A percentile compares a stretch with the other conserved stretches of the same genome.
phyloP scores from a whole-genome alignment of 1,140 invertebrate species.

The Scaptomyza hsui region DNA sequence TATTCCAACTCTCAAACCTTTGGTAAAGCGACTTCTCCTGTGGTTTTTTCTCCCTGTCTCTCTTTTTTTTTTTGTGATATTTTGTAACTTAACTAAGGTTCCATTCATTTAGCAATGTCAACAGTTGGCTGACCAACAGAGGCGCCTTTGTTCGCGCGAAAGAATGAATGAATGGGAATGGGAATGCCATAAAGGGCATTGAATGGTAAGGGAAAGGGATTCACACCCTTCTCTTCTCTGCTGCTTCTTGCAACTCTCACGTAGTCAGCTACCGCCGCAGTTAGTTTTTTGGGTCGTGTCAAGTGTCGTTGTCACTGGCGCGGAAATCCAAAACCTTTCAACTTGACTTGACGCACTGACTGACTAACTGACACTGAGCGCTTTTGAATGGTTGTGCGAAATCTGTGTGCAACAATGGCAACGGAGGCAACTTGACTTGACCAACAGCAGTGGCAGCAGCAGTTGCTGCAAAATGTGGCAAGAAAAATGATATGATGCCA shows the following conservation, averaged over 20 bases:
- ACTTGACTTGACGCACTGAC: slow-evolving; percentile 12
- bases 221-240: no score
- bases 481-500: slow-evolving; percentile 70
- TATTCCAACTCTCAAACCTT: slow-evolving; percentile 11
- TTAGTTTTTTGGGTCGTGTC: slow-evolving; percentile 70
- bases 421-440: slow-evolving; percentile 20
- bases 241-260: slow-evolving; percentile 17
- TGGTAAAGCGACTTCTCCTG: slow-evolving; percentile 38
- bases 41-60: background rate
- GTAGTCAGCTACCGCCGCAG: slow-evolving; percentile 29
- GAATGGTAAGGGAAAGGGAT: slow-evolving; percentile 17
- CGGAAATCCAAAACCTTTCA: slow-evolving; percentile 67
- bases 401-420: slow-evolving; percentile 55
- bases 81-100: slow-evolving; percentile 77
- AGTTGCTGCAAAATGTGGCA: slow-evolving; percentile 32
- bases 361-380: slow-evolving; percentile 20
- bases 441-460: background rate
- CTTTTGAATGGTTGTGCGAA: slow-evolving; percentile 52
- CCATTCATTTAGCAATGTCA: slow-evolving; percentile 82
- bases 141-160: slow-evolving; percentile 61
- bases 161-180: slow-evolving; percentile 47
- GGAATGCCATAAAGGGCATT: slow-evolving; percentile 2
- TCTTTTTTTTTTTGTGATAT: slow-evolving; percentile 49
- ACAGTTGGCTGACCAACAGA: slow-evolving; percentile 76
- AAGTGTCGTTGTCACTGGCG: slow-evolving; percentile 61